These are phyloP conservation scores for Balearica regulorum DNA, from an alignment of 2,797 vertebrate genomes.

Conservation along the genomic window DNA sequence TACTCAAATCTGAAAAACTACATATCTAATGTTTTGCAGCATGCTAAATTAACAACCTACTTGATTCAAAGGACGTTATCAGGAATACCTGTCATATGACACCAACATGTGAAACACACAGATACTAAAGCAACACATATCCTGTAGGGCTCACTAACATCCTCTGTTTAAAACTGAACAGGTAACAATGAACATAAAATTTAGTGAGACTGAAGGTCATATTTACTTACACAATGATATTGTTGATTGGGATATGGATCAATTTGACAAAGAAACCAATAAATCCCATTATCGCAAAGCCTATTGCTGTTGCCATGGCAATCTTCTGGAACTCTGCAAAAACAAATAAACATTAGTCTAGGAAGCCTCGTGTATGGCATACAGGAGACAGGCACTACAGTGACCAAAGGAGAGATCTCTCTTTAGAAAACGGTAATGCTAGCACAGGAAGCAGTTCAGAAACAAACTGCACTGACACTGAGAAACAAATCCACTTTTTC, in stretches of 20 bases:
- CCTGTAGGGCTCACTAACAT: neutral
- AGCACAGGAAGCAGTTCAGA: neutral
- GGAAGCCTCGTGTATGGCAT: neutral
- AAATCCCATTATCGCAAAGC: slow-evolving; percentile 99
- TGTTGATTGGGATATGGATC: slow-evolving; percentile 99
- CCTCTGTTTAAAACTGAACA: neutral
- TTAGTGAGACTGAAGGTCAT: neutral
- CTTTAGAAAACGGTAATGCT: neutral
- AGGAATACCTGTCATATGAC: neutral
- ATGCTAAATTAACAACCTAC: neutral
- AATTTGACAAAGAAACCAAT: slow-evolving; percentile 99
- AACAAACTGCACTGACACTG: neutral
- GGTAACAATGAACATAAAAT: neutral
- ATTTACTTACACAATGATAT: slow-evolving; percentile 97
- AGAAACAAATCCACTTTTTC: neutral
- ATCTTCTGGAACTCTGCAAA: slow-evolving; percentile 97
- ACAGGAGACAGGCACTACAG: neutral
- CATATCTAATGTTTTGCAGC: neutral
- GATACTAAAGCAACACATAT: neutral
- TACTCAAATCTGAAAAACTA: neutral
- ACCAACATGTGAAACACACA: neutral
- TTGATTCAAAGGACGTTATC: neutral
- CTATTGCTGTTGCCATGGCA: slow-evolving; percentile 98
- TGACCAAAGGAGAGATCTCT: neutral
- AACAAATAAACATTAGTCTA: neutral